Evolutionary conservation across 2,888 invertebrate genomes (phyloP), one percentile per base, ranked within the genome.

Genomic region (Tridacna gigas): DNA sequence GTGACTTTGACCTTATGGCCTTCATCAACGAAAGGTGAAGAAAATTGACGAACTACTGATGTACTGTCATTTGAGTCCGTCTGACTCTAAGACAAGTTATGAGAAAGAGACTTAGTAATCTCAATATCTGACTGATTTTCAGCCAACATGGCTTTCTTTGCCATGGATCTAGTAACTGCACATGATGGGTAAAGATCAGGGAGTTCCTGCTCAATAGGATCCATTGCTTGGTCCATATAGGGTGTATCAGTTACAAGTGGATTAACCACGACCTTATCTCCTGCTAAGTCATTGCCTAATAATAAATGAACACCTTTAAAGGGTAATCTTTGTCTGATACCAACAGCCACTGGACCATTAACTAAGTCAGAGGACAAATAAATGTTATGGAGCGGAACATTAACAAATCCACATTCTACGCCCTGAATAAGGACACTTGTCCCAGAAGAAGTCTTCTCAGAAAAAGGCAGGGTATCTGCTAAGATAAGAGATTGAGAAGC

Each of bases 401-500:
- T 69, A 73, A 84, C 9, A 77, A 60, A 47, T 71, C 63, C 82
- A 61, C 74, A 81, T 67, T 86, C 83, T 26, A 84, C 83, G 45
- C 86, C 84, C 75, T 84, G 73, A 51, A 82, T 76, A 74, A 86
- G 77, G 63, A 86, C 82, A 73, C 65, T 78, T 18, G 60, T 48
- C 60, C 79, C 75, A 48, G 80, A 65, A 74, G 51, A 84, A 60
- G 78, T 60, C 67, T 74, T 65, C 66, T 84, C 80, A 69, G 71
- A 67, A 74, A 86, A 79, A 15, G 74, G 73, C 80, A 82, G 74
- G 25, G 48, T 65, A 71, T 76, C 84, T 66, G 77, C 77, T 63
- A 86, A 71, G 60, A 88, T 69, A 47, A 86, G 71, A 65, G 84
- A 80, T 75, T 88, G 85, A 81, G 83, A 75, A 66, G 86, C 83